Evolutionary conservation across 2,888 invertebrate genomes (phyloP).

Genomic region (Melieria omissa): DNA sequence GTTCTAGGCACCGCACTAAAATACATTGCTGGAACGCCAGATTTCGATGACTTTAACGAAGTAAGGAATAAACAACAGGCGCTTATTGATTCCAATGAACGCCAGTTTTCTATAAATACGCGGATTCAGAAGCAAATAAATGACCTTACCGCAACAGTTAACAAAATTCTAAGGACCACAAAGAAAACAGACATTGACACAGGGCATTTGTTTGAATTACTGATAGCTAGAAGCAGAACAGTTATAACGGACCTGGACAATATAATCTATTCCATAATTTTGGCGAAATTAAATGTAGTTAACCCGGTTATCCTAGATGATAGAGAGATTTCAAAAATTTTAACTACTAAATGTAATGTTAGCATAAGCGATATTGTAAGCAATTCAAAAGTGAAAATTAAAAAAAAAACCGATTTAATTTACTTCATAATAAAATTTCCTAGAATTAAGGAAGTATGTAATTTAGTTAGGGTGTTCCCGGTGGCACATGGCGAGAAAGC

Average conservation of each 20-base stretch:
- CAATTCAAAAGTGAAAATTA: no score
- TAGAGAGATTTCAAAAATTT: slow-evolving; percentile 17
- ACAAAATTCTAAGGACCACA: slow-evolving; percentile 2
- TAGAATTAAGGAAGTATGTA: slow-evolving; percentile 6
- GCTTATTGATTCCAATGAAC: slow-evolving; percentile 24
- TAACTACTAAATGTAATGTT: not conserved
- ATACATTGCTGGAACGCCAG: slow-evolving; percentile 24
- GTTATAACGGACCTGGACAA: slow-evolving; percentile 14
- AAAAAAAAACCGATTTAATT: no score
- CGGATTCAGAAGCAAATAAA: slow-evolving; percentile 28
- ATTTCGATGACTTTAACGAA: slow-evolving; percentile 27
- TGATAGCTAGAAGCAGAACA: slow-evolving; percentile 22
- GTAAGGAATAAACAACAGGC: not conserved
- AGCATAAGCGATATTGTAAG: no score
- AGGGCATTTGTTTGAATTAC: slow-evolving; percentile 14
- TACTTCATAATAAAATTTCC: slow-evolving; percentile 24
- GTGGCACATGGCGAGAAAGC: slow-evolving; percentile 15
- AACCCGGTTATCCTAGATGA: slow-evolving; percentile 19
- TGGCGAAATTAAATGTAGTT: slow-evolving; percentile 21
- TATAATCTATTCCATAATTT: slow-evolving; percentile 20
- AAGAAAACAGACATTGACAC: slow-evolving; percentile 19
- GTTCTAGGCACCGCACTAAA: slow-evolving; percentile 35
- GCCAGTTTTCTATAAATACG: slow-evolving; percentile 23
- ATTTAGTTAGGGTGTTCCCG: slow-evolving; percentile 9
- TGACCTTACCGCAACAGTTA: slow-evolving; percentile 21